Evolutionary conservation across 2,113 vertebrate genomes (phyloP).

Genomic region (Egretta garzetta): DNA sequence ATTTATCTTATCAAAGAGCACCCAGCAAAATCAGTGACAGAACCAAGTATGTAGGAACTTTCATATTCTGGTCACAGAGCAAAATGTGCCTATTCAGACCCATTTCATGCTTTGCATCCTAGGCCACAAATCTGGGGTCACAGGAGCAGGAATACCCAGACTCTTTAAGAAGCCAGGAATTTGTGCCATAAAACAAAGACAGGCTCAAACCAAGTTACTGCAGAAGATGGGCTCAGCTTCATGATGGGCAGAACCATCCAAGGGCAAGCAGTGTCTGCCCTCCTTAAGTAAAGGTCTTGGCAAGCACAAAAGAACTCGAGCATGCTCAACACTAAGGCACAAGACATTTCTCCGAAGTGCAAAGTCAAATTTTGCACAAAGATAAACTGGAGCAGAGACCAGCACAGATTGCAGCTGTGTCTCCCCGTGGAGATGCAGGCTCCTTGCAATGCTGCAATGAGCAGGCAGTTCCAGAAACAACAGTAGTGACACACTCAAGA

Average conservation of each 20-base stretch:
- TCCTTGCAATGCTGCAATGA: background rate
- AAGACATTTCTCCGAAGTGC: background rate
- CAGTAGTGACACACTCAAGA: background rate
- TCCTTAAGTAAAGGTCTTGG: background rate
- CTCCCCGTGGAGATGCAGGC: background rate
- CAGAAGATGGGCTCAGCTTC: background rate
- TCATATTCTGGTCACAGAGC: background rate
- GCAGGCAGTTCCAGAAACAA: background rate
- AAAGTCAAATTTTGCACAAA: background rate
- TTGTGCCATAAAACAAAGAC: background rate
- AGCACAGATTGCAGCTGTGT: background rate
- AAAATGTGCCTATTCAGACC: background rate
- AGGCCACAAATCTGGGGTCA: background rate
- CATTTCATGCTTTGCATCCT: background rate
- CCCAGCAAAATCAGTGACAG: background rate
- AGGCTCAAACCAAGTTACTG: background rate
- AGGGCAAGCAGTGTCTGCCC: background rate
- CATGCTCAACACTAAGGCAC: background rate
- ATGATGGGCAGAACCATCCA: rapidly evolving
- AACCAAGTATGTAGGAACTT: background rate
- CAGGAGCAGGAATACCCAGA: background rate
- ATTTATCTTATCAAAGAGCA: background rate
- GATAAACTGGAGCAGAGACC: background rate
- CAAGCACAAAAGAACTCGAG: background rate
- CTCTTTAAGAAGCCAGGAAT: background rate